phyloP scores from a whole-genome alignment of 2,888 invertebrate genomes.

The Galeopsomyia nigrocyanea region DNA sequence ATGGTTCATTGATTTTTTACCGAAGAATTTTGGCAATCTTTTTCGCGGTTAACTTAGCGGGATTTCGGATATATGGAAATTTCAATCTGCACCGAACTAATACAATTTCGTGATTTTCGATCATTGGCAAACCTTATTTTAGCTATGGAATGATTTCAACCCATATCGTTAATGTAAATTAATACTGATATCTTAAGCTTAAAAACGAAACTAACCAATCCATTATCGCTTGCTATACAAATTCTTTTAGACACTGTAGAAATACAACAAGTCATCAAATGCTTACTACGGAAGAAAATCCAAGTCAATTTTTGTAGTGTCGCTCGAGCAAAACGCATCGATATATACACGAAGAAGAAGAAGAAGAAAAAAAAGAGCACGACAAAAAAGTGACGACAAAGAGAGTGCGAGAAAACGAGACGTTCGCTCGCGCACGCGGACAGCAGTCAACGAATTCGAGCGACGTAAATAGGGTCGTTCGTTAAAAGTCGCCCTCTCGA shows the following conservation, averaged over 20 bases:
- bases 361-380: conserved; percentile 11
- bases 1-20: background rate
- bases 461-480: conserved; percentile 50
- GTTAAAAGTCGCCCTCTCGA: conserved; percentile 55
- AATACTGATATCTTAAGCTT: too few species aligned
- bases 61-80: background rate
- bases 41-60: background rate
- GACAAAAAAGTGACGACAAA: too few species aligned
- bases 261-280: too few species aligned
- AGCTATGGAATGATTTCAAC: too few species aligned
- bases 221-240: too few species aligned
- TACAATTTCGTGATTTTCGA: too few species aligned
- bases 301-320: background rate
- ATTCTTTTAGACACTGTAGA: too few species aligned
- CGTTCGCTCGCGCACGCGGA: conserved; percentile 8
- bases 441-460: conserved; percentile 37
- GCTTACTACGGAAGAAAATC: too few species aligned
- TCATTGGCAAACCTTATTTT: too few species aligned
- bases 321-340: background rate
- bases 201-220: too few species aligned
- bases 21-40: background rate
- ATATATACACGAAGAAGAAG: conserved; percentile 31
- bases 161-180: too few species aligned
- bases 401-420: conserved; percentile 17
- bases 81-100: too few species aligned